Evolutionary conservation across 2,888 invertebrate species (phyloP).

Genomic region (Halictus ligatus): DNA sequence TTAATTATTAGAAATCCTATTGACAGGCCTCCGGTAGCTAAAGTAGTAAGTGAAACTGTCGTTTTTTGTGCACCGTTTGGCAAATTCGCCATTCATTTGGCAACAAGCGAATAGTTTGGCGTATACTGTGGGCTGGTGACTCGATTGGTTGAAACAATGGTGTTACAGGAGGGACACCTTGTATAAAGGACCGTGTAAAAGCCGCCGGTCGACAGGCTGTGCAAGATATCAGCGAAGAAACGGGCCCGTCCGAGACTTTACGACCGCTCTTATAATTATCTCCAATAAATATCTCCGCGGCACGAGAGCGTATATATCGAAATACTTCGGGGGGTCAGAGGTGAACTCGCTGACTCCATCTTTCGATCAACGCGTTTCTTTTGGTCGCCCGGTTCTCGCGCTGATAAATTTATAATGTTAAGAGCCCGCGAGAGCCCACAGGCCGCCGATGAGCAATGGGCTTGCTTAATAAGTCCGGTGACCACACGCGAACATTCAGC

Average conservation of each 20-base stretch:
- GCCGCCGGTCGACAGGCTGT: slow-evolving; percentile 70
- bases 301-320: slow-evolving; percentile 82
- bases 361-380: slow-evolving; percentile 82
- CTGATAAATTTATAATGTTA: slow-evolving; percentile 82
- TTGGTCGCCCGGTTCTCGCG: slow-evolving; percentile 77
- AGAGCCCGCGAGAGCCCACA: slow-evolving; percentile 55
- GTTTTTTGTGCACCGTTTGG: not conserved
- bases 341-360: slow-evolving; percentile 80
- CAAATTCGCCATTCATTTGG: not conserved
- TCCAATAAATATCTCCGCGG: slow-evolving; percentile 84
- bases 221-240: slow-evolving; percentile 82
- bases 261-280: slow-evolving; percentile 84
- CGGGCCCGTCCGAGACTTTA: slow-evolving; percentile 81
- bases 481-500: slow-evolving; percentile 74
- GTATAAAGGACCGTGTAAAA: slow-evolving; percentile 72
- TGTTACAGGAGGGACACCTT: slow-evolving; percentile 65
- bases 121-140: not conserved
- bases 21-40: not conserved
- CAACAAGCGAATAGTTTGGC: not conserved
- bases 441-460: slow-evolving; percentile 72
- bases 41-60: not conserved
- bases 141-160: not conserved
- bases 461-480: slow-evolving; percentile 77
- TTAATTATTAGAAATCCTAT: not conserved
- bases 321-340: slow-evolving; percentile 81